Evolutionary conservation across 1,140 invertebrate species (phyloP), one percentile per base, ranked within the genome.

Genomic region (Paracyclopina nana): DNA sequence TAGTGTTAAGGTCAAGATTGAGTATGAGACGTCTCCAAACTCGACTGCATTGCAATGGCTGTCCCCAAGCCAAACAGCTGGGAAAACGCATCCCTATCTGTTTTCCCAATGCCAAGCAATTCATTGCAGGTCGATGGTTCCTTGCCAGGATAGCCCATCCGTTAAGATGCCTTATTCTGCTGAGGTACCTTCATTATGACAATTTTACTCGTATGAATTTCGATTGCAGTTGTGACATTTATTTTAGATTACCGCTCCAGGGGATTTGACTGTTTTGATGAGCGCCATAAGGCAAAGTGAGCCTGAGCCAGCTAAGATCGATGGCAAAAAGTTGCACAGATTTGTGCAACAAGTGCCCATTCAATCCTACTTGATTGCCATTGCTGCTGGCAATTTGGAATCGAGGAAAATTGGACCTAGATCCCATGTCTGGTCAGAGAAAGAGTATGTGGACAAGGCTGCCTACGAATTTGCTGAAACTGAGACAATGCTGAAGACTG

Each of bases 31-130:
- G 4, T 70, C 71, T n/a, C 72, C 75, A 45, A 67, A 71, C 26
- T 75, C 80, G 6, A 78, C 77, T 54, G 88, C 82, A 14, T 66
- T 96, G 14, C 84, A 91, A 64, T 96, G 91, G 88, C 60, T 96
- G 27, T 70, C 70, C 49, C 75, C 83, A 9, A 72, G 78, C 55
- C 85, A 91, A 68, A 96, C 90, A 12, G 73, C 79, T 5, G 85
- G 86, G 38, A 82, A 83, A 65, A 71, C 75, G 55, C 72, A 82
- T 59, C 88, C 90, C 0, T 95, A 84, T 63, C 60, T 96, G 54
- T 95, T 84, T 67, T 90, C 82, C 55, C 87, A 94, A 64, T 90
- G 83, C 66, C 77, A 88, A 70, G 77, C 88, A 9, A 88, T 92
- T 57, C 82, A 90, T 68, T 79, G 79, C 1, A 69, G 87, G 44